A percentile compares a stretch with the other conserved stretches of the same genome.
Evolutionary conservation across 2,113 vertebrate species (phyloP).

Genomic region (Orthonyx spaldingii): DNA sequence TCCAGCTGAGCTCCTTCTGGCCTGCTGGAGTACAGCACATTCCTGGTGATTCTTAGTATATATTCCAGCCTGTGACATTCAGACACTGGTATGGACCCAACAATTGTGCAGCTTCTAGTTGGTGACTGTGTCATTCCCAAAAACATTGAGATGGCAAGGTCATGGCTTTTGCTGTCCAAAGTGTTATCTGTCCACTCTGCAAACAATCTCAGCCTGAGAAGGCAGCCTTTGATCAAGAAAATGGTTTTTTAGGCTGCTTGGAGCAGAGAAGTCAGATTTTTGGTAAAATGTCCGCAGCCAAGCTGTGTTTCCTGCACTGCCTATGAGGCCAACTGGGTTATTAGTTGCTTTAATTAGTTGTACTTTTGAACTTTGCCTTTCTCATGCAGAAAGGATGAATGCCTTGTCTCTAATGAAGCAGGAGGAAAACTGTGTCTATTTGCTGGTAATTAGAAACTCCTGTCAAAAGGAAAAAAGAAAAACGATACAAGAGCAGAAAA

Average conservation of each 20-base stretch:
- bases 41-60: background rate
- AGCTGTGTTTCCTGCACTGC: background rate
- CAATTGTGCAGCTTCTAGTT: background rate
- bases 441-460: background rate
- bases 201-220: background rate
- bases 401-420: background rate
- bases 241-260: background rate
- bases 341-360: background rate
- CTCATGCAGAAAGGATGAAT: background rate
- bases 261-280: background rate
- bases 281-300: background rate
- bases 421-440: background rate
- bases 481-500: background rate
- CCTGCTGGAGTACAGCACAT: background rate
- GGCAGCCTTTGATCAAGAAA: background rate
- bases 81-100: background rate
- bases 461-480: background rate
- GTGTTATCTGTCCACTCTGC: fast-evolving
- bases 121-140: background rate
- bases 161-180: background rate
- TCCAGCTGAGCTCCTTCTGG: background rate
- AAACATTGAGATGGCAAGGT: background rate
- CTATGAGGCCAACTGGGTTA: background rate
- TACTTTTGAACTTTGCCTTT: conserved; percentile 20
- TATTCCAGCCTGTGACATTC: background rate